A percentile compares a stretch with the other conserved stretches of the same genome.
Evolutionary conservation across 1,140 invertebrate genomes (phyloP).

Genomic region (Pollicipes pollicipes): DNA sequence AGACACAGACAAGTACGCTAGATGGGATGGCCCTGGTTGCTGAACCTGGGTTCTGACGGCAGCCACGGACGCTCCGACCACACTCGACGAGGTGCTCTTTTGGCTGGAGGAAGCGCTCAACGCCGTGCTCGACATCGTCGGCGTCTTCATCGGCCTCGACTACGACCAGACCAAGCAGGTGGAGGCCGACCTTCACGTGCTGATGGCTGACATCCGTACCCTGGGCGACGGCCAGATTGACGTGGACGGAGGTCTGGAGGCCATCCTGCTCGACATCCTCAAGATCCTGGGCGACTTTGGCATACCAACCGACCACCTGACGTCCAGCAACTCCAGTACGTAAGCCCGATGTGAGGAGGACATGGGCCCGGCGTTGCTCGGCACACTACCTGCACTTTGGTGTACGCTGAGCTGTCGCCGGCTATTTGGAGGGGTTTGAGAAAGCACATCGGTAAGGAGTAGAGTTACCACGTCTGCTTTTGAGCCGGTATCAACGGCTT

Average conservation of each 20-base stretch:
- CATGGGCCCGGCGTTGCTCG: too few relatives aligned
- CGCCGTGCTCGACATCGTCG: not conserved
- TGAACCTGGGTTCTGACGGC: too few relatives aligned
- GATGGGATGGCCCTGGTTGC: too few relatives aligned
- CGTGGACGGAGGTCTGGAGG: not conserved
- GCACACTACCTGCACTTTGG: too few relatives aligned
- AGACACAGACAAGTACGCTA: too few relatives aligned
- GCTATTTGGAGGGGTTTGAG: too few relatives aligned
- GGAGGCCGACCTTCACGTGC: not conserved
- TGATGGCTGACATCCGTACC: not conserved
- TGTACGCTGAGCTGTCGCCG: too few relatives aligned
- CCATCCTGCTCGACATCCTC: not conserved
- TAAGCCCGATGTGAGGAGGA: too few relatives aligned
- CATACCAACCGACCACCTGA: not conserved
- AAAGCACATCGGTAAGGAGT: too few relatives aligned
- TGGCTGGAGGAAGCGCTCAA: not conserved
- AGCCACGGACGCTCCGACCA: not conserved
- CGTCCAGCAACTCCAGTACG: too few relatives aligned
- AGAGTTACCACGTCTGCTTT: too few relatives aligned
- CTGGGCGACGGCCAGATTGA: not conserved
- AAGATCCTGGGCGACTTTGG: not conserved
- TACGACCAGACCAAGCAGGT: not conserved
- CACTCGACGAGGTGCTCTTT: not conserved
- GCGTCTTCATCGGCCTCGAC: not conserved
- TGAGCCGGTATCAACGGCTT: too few relatives aligned